Percentiles rank a stretch among this genome's conserved stretches.
phyloP scores from a whole-genome alignment of 2,797 vertebrate genomes.

The Scleropages formosus region DNA sequence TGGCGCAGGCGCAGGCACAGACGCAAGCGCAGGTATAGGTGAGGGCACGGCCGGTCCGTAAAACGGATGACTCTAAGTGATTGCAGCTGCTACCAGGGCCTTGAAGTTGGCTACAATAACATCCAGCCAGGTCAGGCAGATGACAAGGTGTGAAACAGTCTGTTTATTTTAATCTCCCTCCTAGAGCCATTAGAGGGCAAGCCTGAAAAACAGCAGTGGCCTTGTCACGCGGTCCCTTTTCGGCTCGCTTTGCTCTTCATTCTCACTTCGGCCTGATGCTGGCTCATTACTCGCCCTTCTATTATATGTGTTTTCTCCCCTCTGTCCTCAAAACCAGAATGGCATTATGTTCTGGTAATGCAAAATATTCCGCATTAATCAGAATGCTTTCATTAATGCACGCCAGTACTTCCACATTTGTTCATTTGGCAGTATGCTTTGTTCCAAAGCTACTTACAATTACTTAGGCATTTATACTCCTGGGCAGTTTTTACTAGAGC shows the following conservation, averaged over 20 bases:
- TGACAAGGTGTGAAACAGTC: slow-evolving; percentile 65
- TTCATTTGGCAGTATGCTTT: too few species aligned
- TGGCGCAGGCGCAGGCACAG: slow-evolving; percentile 38
- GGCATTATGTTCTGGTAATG: background rate
- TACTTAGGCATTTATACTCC: too few species aligned
- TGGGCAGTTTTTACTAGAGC: too few species aligned
- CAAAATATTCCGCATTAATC: too few species aligned
- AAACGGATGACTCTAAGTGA: slow-evolving; percentile 68
- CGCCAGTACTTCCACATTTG: too few species aligned
- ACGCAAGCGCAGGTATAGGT: slow-evolving; percentile 39
- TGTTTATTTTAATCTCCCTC: slow-evolving; percentile 60
- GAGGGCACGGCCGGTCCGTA: slow-evolving; percentile 54
- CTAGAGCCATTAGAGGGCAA: slow-evolving; percentile 48
- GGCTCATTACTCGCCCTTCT: too few species aligned
- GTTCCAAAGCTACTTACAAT: too few species aligned
- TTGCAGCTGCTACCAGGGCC: slow-evolving; percentile 71
- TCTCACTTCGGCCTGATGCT: background rate
- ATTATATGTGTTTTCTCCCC: background rate
- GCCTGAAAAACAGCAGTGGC: slow-evolving; percentile 28
- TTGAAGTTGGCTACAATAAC: slow-evolving; percentile 76
- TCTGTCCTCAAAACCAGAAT: background rate
- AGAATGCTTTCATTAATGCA: too few species aligned
- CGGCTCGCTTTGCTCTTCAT: too few species aligned
- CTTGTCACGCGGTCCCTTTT: slow-evolving; percentile 1
- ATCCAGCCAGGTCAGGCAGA: slow-evolving; percentile 68